Conservation (phyloP, 2,888 invertebrate genomes). For the Galerucella pusilla region DNA sequence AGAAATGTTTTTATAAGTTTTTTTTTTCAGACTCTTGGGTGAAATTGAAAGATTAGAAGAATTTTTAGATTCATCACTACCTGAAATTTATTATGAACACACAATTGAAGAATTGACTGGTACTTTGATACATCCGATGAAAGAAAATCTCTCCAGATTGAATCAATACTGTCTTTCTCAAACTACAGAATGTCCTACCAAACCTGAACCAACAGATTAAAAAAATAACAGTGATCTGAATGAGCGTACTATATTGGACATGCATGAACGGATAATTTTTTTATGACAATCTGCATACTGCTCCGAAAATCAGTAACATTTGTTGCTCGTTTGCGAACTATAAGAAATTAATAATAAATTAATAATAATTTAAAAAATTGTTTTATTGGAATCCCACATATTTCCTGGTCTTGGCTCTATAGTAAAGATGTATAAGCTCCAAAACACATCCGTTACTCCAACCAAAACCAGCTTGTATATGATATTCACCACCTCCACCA, state of each 20-base stretch:
- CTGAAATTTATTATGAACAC: slow-evolving; percentile 69
- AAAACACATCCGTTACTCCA: slow-evolving; percentile 60
- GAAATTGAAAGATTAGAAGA: slow-evolving; percentile 69
- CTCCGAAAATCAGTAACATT: no score
- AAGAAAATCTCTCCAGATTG: slow-evolving; percentile 66
- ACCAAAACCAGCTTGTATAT: slow-evolving; percentile 60
- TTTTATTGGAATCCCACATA: slow-evolving; percentile 27
- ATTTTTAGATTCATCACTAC: slow-evolving; percentile 68
- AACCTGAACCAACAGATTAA: neutral
- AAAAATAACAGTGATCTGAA: neutral
- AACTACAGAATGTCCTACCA: neutral
- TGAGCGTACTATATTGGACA: neutral
- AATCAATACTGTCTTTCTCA: slow-evolving; percentile 56
- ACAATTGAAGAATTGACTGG: slow-evolving; percentile 73
- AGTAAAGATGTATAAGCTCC: slow-evolving; percentile 69
- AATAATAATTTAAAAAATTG: neutral
- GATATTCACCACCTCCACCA: slow-evolving; percentile 82
- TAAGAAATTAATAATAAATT: no score
- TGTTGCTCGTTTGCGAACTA: no score
- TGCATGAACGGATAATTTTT: no score
- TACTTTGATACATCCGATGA: slow-evolving; percentile 69
- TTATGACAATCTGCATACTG: no score
- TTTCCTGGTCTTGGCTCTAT: slow-evolving; percentile 48
- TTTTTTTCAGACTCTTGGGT: slow-evolving; percentile 64
- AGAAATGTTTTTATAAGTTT: neutral